Conservation (phyloP, 2,888 invertebrate species). For the Aphidius colemani region DNA sequence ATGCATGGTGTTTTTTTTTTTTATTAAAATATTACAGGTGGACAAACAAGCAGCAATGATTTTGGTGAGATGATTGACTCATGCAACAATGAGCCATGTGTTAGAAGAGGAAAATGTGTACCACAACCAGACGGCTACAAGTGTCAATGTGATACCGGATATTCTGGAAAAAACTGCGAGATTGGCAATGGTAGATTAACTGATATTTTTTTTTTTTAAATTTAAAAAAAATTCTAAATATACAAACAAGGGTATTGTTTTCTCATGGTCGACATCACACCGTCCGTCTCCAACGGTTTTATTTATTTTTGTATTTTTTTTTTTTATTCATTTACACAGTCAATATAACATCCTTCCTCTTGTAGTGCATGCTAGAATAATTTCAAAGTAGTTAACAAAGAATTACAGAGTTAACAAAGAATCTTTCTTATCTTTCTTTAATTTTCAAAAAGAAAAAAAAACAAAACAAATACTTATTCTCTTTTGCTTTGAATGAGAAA, state of each 20-base stretch:
- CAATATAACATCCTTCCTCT: conserved; percentile 7
- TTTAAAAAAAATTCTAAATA: not conserved
- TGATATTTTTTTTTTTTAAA: conserved; percentile 8
- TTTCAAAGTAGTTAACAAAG: not conserved
- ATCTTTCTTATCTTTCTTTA: not conserved
- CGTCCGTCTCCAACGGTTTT: conserved; percentile 14
- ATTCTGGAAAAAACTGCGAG: conserved; percentile 87
- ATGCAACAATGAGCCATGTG: conserved; percentile 80
- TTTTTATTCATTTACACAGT: not conserved
- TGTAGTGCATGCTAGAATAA: conserved; percentile 6
- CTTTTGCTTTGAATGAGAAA: no score
- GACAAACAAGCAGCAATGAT: conserved; percentile 42
- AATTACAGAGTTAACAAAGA: not conserved
- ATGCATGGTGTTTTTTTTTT: conserved; percentile 40
- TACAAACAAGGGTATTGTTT: conserved; percentile 25
- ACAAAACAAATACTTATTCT: no score
- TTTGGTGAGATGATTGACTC: conserved; percentile 63
- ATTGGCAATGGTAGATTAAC: conserved; percentile 67
- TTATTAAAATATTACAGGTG: conserved; percentile 47
- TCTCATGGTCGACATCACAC: conserved; percentile 26
- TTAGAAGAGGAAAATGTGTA: conserved; percentile 81
- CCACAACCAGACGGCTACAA: conserved; percentile 78
- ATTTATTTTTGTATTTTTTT: not conserved
- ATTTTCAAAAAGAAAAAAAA: no score
- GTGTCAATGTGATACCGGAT: conserved; percentile 83